Percentiles rank a stretch among this genome's conserved stretches.
Conservation (phyloP, 2,113 vertebrate species). For the Hipposideros armiger region DNA sequence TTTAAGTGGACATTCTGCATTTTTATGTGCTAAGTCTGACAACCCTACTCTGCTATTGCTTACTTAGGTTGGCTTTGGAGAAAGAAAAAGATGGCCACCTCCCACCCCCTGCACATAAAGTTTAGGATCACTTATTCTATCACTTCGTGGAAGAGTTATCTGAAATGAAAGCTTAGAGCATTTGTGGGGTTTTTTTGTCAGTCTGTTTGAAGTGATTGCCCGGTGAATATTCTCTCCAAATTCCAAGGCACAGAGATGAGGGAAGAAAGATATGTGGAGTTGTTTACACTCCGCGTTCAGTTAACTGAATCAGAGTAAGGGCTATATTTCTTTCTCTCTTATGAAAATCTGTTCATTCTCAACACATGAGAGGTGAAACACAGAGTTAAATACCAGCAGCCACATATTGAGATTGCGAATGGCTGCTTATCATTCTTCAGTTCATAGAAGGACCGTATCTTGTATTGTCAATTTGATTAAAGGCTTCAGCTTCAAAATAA, state of each 20-base stretch:
- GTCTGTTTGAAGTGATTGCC: not conserved
- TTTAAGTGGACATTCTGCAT: not conserved
- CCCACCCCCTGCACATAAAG: not conserved
- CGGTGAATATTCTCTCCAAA: slow-evolving; percentile 19
- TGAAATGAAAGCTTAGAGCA: not conserved
- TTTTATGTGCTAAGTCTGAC: not conserved
- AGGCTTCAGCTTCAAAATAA: slow-evolving; percentile 84
- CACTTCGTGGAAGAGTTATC: not conserved
- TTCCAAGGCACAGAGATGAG: not conserved
- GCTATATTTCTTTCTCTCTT: not conserved
- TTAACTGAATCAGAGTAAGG: not conserved
- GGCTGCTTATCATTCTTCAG: slow-evolving; percentile 62
- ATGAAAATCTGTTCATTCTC: not conserved
- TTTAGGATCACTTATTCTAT: not conserved
- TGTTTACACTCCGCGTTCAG: not conserved
- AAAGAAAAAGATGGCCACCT: not conserved
- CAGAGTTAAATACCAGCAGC: slow-evolving; percentile 76
- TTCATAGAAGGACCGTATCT: slow-evolving; percentile 78
- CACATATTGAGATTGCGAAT: slow-evolving; percentile 53
- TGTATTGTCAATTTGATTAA: slow-evolving; percentile 87
- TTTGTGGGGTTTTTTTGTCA: not conserved
- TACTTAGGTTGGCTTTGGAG: not conserved
- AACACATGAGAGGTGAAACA: slow-evolving; percentile 42
- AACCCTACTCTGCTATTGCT: not conserved
- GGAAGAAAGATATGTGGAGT: not conserved